Evolutionary conservation across 2,113 vertebrate species (phyloP).

Genomic region (Solenodon paradoxus): DNA sequence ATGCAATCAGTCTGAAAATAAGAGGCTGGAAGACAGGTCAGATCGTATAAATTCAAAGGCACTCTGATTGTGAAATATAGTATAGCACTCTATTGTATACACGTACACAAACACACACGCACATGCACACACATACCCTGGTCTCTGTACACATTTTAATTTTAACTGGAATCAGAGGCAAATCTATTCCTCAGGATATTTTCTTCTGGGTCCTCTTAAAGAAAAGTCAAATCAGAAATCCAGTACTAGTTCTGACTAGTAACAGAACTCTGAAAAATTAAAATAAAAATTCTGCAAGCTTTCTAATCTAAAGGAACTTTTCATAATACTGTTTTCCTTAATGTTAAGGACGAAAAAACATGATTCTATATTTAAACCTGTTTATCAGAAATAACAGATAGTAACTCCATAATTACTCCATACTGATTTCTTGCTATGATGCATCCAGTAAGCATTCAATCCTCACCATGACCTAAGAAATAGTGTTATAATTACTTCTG

Average conservation of each 20-base stretch:
- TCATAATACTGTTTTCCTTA: background rate
- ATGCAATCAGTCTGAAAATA: background rate
- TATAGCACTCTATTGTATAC: background rate
- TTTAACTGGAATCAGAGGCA: background rate
- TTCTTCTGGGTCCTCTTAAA: background rate
- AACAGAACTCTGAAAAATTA: conserved; percentile 6
- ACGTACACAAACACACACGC: accelerated
- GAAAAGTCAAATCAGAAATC: background rate
- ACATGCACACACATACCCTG: background rate
- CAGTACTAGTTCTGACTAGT: background rate
- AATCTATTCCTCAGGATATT: background rate
- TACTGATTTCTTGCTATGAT: background rate
- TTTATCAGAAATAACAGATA: background rate
- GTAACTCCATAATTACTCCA: background rate
- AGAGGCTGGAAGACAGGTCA: background rate
- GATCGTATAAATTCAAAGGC: background rate
- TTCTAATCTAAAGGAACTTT: conserved; percentile 1
- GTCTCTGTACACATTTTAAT: background rate
- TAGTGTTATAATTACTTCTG: background rate
- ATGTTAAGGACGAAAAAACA: background rate
- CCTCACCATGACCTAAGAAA: background rate
- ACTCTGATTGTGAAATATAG: background rate
- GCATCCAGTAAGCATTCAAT: background rate
- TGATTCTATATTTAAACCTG: background rate
- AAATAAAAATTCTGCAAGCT: background rate